Evolutionary conservation across 2,113 vertebrate genomes (phyloP).

Genomic region (Proterorhinus semilunaris): DNA sequence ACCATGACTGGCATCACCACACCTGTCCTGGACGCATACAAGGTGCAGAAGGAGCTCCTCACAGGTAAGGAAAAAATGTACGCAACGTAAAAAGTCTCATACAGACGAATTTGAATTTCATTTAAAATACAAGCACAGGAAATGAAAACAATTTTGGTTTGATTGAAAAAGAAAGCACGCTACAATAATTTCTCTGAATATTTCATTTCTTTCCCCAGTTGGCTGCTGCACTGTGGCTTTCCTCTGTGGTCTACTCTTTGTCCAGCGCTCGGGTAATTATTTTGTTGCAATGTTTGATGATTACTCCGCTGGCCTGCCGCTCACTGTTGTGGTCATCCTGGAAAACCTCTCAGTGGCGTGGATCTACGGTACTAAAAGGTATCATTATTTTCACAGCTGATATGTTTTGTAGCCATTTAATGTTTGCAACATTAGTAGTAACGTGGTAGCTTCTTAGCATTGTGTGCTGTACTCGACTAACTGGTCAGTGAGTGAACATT

Average conservation of each 20-base stretch:
- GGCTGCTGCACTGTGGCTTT: conserved; percentile 93
- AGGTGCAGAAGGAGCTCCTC: conserved; percentile 93
- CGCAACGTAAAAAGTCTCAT: too few relatives aligned
- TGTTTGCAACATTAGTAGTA: too few relatives aligned
- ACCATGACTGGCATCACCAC: conserved; percentile 99
- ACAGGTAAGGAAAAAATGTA: conserved; percentile 81
- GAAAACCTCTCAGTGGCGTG: conserved; percentile 96
- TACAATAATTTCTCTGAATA: background rate
- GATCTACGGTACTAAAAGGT: conserved; percentile 98
- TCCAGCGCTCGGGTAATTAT: conserved; percentile 97
- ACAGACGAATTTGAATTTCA: too few relatives aligned
- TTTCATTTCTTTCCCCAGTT: conserved; percentile 69
- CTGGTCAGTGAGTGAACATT: too few relatives aligned
- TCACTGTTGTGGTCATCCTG: conserved; percentile 94
- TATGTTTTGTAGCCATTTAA: too few relatives aligned
- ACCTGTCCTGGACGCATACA: conserved; percentile 93
- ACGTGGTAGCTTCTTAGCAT: too few relatives aligned
- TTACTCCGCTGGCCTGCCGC: conserved; percentile 94
- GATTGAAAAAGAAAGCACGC: too few relatives aligned
- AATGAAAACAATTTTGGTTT: too few relatives aligned
- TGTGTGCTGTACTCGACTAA: too few relatives aligned
- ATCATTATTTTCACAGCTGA: conserved; percentile 14
- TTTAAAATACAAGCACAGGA: too few relatives aligned
- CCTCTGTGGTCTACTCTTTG: conserved; percentile 91
- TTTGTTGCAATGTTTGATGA: conserved; percentile 99